A percentile compares a stretch with the other conserved stretches of the same genome.
Conservation (phyloP, 2,113 vertebrate genomes). For the Eulacestoma nigropectus region DNA sequence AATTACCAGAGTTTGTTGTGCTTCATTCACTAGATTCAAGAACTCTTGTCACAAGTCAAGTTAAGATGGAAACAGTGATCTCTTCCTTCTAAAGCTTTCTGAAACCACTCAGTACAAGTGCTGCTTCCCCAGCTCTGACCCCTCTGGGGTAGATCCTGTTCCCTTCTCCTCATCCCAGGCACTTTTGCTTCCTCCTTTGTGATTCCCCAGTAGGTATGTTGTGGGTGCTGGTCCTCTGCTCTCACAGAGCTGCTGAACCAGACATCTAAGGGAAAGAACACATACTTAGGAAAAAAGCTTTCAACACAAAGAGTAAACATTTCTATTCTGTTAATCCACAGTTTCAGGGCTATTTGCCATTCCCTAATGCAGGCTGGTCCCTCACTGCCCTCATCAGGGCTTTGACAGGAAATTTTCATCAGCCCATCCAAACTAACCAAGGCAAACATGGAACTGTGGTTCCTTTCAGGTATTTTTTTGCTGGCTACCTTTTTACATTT, state of each 20-base stretch:
- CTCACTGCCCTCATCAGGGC: not conserved
- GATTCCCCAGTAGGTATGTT: not conserved
- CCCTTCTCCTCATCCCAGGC: not conserved
- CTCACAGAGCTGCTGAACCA: not conserved
- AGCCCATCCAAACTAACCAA: not conserved
- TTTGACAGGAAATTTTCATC: not conserved
- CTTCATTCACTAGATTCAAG: not conserved
- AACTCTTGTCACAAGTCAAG: not conserved
- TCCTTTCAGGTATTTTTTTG: not conserved
- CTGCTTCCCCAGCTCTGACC: not conserved
- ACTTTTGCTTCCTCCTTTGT: not conserved
- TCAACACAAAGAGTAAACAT: not conserved
- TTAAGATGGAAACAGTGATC: not conserved
- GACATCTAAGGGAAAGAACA: not conserved
- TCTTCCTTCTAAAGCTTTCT: not conserved
- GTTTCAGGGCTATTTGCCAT: not conserved
- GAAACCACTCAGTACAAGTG: not conserved
- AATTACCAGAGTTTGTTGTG: not conserved
- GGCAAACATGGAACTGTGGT: not conserved
- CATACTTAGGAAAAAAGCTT: not conserved
- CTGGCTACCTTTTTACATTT: not conserved
- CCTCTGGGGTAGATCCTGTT: not conserved
- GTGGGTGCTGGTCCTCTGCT: not conserved
- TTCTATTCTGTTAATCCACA: not conserved
- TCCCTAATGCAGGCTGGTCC: not conserved